phyloP scores from a whole-genome alignment of 1,140 invertebrate species.

The Leptinotarsa undecemlineata region DNA sequence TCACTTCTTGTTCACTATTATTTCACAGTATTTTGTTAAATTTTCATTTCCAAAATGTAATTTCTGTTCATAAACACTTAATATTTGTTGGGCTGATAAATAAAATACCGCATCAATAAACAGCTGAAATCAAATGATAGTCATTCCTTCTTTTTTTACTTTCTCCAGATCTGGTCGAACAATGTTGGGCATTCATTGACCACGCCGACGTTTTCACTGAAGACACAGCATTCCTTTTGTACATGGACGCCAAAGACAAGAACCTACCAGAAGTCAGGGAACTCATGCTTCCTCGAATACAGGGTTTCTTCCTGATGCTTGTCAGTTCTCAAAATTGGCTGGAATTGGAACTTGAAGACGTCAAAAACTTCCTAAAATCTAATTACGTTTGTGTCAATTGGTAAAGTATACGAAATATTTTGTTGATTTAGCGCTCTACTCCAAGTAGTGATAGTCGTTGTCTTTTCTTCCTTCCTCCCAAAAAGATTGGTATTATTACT shows the following conservation, averaged over 20 bases:
- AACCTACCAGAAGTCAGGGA: constrained; percentile 66
- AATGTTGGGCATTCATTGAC: constrained; percentile 74
- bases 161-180: constrained; percentile 67
- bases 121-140: too few relatives aligned
- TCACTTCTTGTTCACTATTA: too few relatives aligned
- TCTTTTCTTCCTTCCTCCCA: too few relatives aligned
- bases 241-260: constrained; percentile 63
- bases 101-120: too few relatives aligned
- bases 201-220: constrained; percentile 69
- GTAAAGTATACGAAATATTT: constrained; percentile 52
- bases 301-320: constrained; percentile 71
- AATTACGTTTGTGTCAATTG: constrained; percentile 73
- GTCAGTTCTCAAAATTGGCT: constrained; percentile 73
- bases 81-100: too few relatives aligned
- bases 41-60: too few relatives aligned
- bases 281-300: constrained; percentile 72
- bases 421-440: too few relatives aligned
- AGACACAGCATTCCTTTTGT: constrained; percentile 71
- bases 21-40: too few relatives aligned
- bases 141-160: constrained; percentile 1
- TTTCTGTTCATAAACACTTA: too few relatives aligned
- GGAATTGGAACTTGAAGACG: constrained; percentile 64
- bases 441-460: too few relatives aligned
- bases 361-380: constrained; percentile 66
- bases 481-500: too few relatives aligned